Conservation (phyloP, 1,140 invertebrate species). For the Platyura marginata region DNA sequence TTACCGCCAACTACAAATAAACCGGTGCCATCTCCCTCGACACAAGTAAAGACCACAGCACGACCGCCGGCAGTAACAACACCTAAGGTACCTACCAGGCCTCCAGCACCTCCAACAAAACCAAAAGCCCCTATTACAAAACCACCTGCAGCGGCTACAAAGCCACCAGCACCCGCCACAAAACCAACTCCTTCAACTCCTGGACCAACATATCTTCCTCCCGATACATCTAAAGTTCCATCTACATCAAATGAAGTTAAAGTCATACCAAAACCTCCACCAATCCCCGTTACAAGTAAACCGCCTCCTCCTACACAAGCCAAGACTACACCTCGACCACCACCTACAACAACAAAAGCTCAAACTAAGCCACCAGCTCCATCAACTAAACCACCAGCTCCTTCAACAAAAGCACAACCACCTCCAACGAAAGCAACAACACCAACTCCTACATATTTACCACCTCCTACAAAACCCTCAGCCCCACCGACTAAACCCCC, state of each 20-base stretch:
- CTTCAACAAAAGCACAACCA: not conserved
- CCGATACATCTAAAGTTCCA: not conserved
- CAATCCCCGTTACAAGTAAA: not conserved
- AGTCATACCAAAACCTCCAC: not conserved
- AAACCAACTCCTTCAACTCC: constrained; percentile 5
- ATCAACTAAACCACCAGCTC: not conserved
- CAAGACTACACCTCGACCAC: not conserved
- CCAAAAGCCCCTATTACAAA: too few species aligned
- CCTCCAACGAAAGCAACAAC: constrained; percentile 2
- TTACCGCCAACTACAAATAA: not conserved
- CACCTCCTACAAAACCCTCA: too few species aligned
- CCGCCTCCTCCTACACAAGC: not conserved
- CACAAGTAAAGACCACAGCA: too few species aligned
- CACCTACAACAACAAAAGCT: not conserved
- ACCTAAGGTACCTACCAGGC: not conserved
- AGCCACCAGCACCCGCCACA: not conserved
- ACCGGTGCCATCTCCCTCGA: not conserved
- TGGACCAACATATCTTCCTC: constrained; percentile 5
- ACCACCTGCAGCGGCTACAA: not conserved
- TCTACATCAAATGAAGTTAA: not conserved
- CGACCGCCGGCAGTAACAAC: not conserved
- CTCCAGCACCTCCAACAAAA: not conserved
- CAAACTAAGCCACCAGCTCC: not conserved
- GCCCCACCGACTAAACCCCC: too few species aligned
- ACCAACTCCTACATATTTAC: constrained; percentile 11